Evolutionary conservation across 2,888 invertebrate genomes (phyloP), one percentile per base, ranked within the genome.

Genomic region (Stenichneumon culpator): DNA sequence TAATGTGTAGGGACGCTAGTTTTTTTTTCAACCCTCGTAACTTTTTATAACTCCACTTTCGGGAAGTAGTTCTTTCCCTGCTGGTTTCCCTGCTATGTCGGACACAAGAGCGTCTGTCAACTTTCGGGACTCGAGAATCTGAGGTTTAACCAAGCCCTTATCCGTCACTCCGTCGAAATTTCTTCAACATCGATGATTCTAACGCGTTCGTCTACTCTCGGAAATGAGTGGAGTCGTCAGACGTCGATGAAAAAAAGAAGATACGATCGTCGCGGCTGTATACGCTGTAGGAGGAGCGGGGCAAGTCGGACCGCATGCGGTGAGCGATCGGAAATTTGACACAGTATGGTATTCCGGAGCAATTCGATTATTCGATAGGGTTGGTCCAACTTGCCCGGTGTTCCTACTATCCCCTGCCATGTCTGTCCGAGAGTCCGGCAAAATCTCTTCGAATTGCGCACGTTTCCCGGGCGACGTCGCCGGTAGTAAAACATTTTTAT

Each of bases 401-500:
- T 16, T 16, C 5, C 44, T 1, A 16, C 44, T 47, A 14, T 52
- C 14, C 63, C 36, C 50, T 50, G 14, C 4, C 50, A 19, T 44
- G 14, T 11, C 3, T 16, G 16, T 47, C 47, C 7, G 19, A 77
- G 54, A 22, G 22, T 65, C 32, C 32, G n/a, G 36, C 36, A 28
- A 14, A 44, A 52, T 57, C 54, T 50, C 19, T 32, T 25, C 36
- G 52, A 39, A 52, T 32, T 54, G 47, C 25, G 9, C 5, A 50
- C 32, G 47, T 70, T 69, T 50, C 69, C 16, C 44, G 14, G 52
- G 75, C 79, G 57, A 19, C 75, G 74, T 83, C 70, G 86, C 80
- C 44, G 81, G 87, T 86, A 88, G 88, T 90, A 89, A 90, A 92
- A 92, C 90, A 89, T 90, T 80, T 69, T 70, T 67, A 65, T 73